Evolutionary conservation across 2,113 vertebrate genomes (phyloP).

Genomic region (Furnarius figulus): DNA sequence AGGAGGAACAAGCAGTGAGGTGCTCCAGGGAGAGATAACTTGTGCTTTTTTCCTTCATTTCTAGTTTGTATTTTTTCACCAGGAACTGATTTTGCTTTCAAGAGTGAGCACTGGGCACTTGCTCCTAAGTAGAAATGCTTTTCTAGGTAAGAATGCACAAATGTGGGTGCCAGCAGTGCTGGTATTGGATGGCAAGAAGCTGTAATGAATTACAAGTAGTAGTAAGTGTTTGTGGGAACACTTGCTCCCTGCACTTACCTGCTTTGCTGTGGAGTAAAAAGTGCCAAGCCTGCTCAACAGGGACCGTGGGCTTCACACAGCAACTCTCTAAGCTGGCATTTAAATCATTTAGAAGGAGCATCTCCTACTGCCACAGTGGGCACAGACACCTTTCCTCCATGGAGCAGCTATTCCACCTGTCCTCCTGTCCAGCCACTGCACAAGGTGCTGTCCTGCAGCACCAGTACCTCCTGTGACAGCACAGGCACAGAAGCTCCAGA

Average conservation of each 20-base stretch:
- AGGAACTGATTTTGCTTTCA: not conserved
- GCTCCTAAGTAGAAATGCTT: not conserved
- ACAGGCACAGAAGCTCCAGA: fast-evolving
- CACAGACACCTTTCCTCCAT: fast-evolving
- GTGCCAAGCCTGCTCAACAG: not conserved
- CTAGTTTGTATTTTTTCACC: not conserved
- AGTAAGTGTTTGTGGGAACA: fast-evolving
- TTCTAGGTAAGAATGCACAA: not conserved
- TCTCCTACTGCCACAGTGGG: not conserved
- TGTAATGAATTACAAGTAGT: fast-evolving
- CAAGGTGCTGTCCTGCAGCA: not conserved
- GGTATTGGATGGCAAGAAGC: fast-evolving
- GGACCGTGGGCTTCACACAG: not conserved
- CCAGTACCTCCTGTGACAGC: not conserved
- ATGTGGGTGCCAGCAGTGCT: fast-evolving
- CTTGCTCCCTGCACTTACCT: not conserved
- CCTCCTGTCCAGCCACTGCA: not conserved
- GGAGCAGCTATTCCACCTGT: fast-evolving
- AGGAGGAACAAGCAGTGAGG: fast-evolving
- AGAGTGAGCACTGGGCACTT: not conserved
- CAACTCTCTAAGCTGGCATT: not conserved
- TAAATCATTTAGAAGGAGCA: not conserved
- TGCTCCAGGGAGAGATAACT: not conserved
- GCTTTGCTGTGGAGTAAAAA: not conserved
- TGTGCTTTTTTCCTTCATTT: not conserved